Conservation (phyloP, 2,797 vertebrate species). For the Enteromius radiatus region DNA sequence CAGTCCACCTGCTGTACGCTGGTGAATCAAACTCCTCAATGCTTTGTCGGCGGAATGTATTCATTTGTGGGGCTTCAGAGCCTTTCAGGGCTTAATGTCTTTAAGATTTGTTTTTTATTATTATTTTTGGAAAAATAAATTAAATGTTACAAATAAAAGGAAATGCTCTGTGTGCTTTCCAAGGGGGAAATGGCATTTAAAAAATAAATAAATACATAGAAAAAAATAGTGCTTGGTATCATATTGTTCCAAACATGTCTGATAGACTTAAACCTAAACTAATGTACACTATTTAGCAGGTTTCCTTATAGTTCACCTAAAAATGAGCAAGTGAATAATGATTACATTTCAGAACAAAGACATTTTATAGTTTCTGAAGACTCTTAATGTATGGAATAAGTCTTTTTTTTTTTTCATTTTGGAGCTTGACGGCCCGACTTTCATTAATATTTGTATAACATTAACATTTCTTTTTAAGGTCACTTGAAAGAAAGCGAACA, state of each 20-base stretch:
- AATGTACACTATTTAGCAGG: not conserved
- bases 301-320: not conserved
- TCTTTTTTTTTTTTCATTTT: not conserved
- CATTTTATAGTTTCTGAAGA: not conserved
- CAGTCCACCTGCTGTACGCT: conserved; percentile 16
- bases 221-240: too few relatives aligned
- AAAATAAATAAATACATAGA: too few relatives aligned
- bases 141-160: not conserved
- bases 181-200: not conserved
- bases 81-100: conserved; percentile 21
- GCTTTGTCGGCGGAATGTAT: conserved; percentile 6
- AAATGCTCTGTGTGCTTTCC: not conserved
- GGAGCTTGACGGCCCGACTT: not conserved
- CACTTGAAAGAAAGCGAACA: not conserved
- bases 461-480: not conserved
- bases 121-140: conserved; percentile 22
- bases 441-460: not conserved
- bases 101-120: not conserved
- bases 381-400: not conserved
- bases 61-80: not conserved
- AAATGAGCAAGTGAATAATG: not conserved
- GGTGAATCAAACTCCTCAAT: not conserved
- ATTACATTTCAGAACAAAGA: not conserved
- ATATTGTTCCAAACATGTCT: not conserved
- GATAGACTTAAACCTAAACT: too few relatives aligned